These are phyloP conservation scores for Chiloscyllium plagiosum DNA, from an alignment of 2,113 vertebrate genomes.

Conservation along the genomic window DNA sequence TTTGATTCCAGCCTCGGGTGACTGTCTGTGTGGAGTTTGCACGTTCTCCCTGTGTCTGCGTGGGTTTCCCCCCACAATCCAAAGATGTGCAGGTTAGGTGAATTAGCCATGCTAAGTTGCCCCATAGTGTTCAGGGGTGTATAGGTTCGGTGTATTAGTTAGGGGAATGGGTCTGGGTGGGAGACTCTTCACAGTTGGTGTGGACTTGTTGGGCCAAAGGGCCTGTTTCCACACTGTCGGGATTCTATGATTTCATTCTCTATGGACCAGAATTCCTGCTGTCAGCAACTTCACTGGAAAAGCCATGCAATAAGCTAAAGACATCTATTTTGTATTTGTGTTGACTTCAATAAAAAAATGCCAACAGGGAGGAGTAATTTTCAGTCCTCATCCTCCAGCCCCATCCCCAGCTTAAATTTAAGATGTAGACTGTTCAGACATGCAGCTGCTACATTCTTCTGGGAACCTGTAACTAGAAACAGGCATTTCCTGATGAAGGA, in stretches of 20 bases:
- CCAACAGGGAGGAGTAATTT: neutral
- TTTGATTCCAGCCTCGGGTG: too few species aligned
- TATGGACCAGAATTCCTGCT: neutral
- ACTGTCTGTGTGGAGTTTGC: too few species aligned
- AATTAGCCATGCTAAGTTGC: too few species aligned
- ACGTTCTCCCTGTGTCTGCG: too few species aligned
- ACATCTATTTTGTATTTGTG: neutral
- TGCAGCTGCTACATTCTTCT: neutral
- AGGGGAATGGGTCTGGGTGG: too few species aligned
- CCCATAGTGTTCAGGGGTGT: too few species aligned
- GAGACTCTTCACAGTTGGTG: too few species aligned
- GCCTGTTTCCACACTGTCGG: too few species aligned
- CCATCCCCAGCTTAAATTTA: neutral
- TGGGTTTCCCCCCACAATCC: too few species aligned
- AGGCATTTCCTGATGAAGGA: conserved; percentile 13
- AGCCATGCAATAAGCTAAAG: neutral
- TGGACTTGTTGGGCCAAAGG: too few species aligned
- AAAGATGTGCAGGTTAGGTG: too few species aligned
- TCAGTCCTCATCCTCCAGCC: neutral
- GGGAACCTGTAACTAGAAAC: neutral
- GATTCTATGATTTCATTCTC: neutral
- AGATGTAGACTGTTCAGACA: neutral
- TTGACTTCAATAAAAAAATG: neutral
- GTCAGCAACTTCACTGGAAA: neutral
- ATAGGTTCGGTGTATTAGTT: too few species aligned